Conservation (phyloP, 2,797 vertebrate species). For the Chromobotia macracanthus region DNA sequence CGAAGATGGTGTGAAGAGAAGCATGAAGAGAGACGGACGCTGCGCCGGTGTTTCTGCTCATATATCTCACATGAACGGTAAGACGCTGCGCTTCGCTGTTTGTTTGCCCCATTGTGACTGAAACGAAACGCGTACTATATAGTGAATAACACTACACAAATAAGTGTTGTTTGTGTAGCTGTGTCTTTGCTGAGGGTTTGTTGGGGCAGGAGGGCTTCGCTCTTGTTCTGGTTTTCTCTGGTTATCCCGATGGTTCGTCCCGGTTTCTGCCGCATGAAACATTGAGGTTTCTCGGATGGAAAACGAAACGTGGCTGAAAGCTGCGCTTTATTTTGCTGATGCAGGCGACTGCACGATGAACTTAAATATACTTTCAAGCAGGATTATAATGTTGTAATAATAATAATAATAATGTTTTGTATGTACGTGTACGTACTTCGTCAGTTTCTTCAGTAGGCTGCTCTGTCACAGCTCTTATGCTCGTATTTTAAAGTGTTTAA, state of each 20-base stretch:
- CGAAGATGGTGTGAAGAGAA: too few relatives aligned
- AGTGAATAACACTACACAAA: too few relatives aligned
- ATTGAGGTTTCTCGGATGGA: conserved; percentile 33
- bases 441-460: neutral
- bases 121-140: neutral
- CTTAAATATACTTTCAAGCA: neutral
- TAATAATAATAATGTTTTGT: neutral
- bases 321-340: neutral
- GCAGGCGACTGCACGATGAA: neutral
- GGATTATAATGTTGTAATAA: too few relatives aligned
- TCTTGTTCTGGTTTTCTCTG: neutral
- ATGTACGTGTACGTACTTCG: neutral
- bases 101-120: conserved; percentile 11
- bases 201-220: neutral
- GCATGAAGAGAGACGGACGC: conserved; percentile 41
- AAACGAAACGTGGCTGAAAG: conserved; percentile 54
- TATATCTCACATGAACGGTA: conserved; percentile 47
- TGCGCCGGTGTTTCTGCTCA: neutral
- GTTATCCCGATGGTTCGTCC: neutral
- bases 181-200: neutral
- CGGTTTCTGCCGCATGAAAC: conserved; percentile 23
- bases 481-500: neutral
- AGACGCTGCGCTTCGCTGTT: conserved; percentile 22
- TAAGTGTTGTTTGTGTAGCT: neutral
- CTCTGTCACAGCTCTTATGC: conserved; percentile 10